Percentiles rank a stretch among this genome's conserved stretches.
These are phyloP conservation scores for Apis dorsata DNA, from an alignment of 1,140 invertebrate genomes.

Conservation along the genomic window DNA sequence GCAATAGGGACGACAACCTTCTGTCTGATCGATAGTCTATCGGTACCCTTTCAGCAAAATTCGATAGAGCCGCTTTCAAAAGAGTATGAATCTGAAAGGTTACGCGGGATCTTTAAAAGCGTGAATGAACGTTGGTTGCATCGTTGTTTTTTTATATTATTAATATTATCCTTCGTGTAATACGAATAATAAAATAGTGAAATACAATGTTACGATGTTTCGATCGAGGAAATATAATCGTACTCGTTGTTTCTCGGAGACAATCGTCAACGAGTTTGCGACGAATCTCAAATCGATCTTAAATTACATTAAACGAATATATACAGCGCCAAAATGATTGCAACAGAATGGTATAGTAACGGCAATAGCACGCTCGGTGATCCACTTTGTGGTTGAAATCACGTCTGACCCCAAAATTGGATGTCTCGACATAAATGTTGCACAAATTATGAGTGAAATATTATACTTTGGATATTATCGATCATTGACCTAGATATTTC, in stretches of 20 bases:
- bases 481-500: slow-evolving; percentile 26
- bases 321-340: not conserved
- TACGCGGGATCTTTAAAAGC: not conserved
- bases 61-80: too few relatives aligned
- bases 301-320: not conserved
- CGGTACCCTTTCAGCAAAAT: not conserved
- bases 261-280: not conserved
- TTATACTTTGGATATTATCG: not conserved
- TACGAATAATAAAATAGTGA: too few relatives aligned
- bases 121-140: not conserved
- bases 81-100: not conserved
- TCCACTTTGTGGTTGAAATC: slow-evolving; percentile 28
- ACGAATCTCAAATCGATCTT: not conserved
- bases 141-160: not conserved
- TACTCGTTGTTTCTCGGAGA: not conserved
- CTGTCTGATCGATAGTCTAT: slow-evolving; percentile 10
- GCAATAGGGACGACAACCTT: slow-evolving; percentile 10
- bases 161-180: too few relatives aligned
- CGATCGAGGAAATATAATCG: too few relatives aligned
- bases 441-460: slow-evolving; percentile 12
- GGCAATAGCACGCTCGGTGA: not conserved
- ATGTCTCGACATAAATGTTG: not conserved
- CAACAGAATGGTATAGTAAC: not conserved
- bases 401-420: slow-evolving; percentile 18
- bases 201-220: too few relatives aligned